Conservation (phyloP, 2,797 vertebrate species). For the Kryptopterus vitreolus region DNA sequence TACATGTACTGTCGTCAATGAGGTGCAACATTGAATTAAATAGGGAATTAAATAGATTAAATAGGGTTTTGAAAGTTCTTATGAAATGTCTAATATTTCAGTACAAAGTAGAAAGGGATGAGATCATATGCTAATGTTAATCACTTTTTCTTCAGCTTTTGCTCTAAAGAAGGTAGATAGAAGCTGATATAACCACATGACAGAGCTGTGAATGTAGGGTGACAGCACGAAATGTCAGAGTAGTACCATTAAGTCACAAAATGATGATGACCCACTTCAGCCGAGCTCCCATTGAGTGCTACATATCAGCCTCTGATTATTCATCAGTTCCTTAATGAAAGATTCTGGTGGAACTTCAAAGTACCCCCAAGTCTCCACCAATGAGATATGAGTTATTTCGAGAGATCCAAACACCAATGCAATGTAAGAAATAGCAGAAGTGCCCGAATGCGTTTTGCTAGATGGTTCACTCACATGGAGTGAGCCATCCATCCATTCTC, state of each 20-base stretch:
- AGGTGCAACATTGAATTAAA: conserved; percentile 41
- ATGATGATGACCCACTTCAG: conserved; percentile 53
- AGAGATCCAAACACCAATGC: conserved; percentile 39
- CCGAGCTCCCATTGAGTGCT: conserved; percentile 46
- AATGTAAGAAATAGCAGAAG: conserved; percentile 18
- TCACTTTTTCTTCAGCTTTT: conserved; percentile 31
- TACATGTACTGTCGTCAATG: conserved; percentile 26
- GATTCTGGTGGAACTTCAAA: conserved; percentile 40
- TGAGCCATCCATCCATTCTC: background rate
- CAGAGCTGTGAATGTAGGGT: conserved; percentile 43
- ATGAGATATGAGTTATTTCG: conserved; percentile 54
- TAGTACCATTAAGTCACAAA: conserved; percentile 42
- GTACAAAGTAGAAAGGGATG: conserved; percentile 11
- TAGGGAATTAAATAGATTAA: no score
- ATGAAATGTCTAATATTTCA: conserved; percentile 36
- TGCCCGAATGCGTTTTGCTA: conserved; percentile 14
- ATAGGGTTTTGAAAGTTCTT: conserved; percentile 41
- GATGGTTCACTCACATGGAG: background rate
- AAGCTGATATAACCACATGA: conserved; percentile 32
- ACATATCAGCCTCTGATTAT: conserved; percentile 49
- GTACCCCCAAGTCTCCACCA: conserved; percentile 35
- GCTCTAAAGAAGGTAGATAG: conserved; percentile 16
- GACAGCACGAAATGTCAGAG: conserved; percentile 24
- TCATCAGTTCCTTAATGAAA: conserved; percentile 50
- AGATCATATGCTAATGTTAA: conserved; percentile 36